A percentile compares a stretch with the other conserved stretches of the same genome.
Conservation (phyloP, 2,888 invertebrate species). For the Drosophila phalerata region DNA sequence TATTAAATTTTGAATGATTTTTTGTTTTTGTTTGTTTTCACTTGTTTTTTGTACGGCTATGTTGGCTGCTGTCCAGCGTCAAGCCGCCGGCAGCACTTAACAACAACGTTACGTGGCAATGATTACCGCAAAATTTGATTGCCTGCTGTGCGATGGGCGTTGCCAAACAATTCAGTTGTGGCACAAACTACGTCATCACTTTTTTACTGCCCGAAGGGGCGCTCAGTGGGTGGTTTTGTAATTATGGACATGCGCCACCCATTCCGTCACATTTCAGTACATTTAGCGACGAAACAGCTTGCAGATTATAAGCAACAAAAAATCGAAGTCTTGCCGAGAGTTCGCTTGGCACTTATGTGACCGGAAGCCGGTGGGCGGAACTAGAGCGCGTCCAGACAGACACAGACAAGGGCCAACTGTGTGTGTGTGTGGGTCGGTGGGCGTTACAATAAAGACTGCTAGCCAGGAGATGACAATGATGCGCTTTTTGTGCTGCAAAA, state of each 20-base stretch:
- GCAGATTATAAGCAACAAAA: constrained; percentile 59
- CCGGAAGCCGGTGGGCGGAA: constrained; percentile 79
- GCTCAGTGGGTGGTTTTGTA: constrained; percentile 75
- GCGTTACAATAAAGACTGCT: constrained; percentile 60
- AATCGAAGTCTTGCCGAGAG: constrained; percentile 45
- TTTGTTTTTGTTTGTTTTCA: neutral
- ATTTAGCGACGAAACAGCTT: constrained; percentile 52
- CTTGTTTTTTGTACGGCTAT: neutral
- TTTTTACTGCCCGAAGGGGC: constrained; percentile 55
- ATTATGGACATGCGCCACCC: constrained; percentile 76
- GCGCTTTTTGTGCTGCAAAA: constrained; percentile 67
- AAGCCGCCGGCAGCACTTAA: constrained; percentile 51
- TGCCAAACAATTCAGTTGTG: constrained; percentile 76
- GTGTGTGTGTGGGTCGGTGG: constrained; percentile 41
- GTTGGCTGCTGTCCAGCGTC: constrained; percentile 37
- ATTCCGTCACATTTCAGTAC: constrained; percentile 53
- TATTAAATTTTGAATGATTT: neutral
- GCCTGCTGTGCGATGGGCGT: constrained; percentile 73
- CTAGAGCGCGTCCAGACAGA: constrained; percentile 80
- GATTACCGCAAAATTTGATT: constrained; percentile 66
- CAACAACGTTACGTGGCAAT: constrained; percentile 51
- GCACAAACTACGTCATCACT: constrained; percentile 79
- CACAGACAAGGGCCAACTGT: constrained; percentile 44
- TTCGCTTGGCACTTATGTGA: constrained; percentile 66
- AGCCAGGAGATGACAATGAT: constrained; percentile 69